Percentiles rank a stretch among this genome's conserved stretches.
These are phyloP conservation scores for Pycnomerus fuliginosus DNA, from an alignment of 2,888 invertebrate genomes.

Conservation along the genomic window DNA sequence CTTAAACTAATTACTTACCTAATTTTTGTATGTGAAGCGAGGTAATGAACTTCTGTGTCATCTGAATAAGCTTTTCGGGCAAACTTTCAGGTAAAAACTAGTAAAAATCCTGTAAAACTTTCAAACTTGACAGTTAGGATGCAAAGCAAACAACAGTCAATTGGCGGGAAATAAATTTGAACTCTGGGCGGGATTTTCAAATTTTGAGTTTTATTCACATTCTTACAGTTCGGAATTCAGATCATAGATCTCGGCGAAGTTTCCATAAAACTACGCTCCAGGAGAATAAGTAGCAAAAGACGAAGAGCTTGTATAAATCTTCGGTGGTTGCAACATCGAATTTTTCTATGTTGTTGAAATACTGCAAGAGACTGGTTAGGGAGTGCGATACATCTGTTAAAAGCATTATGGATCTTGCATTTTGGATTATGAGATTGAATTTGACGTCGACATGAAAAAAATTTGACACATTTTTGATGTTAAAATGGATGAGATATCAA, in stretches of 20 bases:
- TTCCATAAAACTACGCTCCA: constrained; percentile 35
- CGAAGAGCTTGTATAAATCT: constrained; percentile 35
- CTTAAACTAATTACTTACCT: constrained; percentile 33
- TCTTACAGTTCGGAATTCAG: not conserved
- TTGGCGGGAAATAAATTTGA: constrained; percentile 3
- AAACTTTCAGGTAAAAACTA: not conserved
- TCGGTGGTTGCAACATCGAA: constrained; percentile 33
- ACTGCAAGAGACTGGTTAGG: too few species aligned
- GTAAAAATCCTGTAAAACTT: not conserved
- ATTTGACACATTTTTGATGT: too few species aligned
- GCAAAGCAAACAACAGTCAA: not conserved
- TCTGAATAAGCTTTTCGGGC: constrained; percentile 13
- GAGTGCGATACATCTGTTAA: too few species aligned
- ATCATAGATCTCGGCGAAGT: too few species aligned
- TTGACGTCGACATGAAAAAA: too few species aligned
- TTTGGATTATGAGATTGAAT: too few species aligned
- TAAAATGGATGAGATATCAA: too few species aligned
- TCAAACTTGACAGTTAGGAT: constrained; percentile 8
- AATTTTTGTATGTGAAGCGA: constrained; percentile 47
- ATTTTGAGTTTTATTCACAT: not conserved
- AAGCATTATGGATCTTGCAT: too few species aligned
- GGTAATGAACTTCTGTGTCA: constrained; percentile 38
- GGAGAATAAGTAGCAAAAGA: constrained; percentile 35
- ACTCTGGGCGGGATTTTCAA: not conserved
- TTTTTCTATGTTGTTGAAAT: constrained; percentile 1